Evolutionary conservation across 2,113 vertebrate genomes (phyloP), one percentile per base, ranked within the genome.

Genomic region (Chaenogobius annularis): DNA sequence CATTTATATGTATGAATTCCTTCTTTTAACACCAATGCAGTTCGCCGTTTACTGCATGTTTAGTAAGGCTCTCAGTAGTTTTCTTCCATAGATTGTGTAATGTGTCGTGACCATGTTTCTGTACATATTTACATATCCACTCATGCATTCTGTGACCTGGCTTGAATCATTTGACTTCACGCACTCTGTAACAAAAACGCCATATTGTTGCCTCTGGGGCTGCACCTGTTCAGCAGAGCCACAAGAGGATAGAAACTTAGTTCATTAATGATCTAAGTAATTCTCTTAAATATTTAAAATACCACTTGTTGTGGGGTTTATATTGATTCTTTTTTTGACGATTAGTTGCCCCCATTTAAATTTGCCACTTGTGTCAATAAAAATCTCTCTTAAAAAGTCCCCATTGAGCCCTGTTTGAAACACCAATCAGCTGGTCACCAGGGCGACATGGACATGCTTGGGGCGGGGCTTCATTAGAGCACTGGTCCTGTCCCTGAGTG

Each of bases 171-270:
- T 44, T 71, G 46, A 77, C 63, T 72, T 31, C n/a, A 37, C 55
- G 13, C 67, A 80, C 59, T 72, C 66, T 81, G 72, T 79, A 72
- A 72, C 83, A 77, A 48, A 35, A 35, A 40, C 26, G 72, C 75
- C 88, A 88, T 84, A 86, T 81, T 84, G 84, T 90, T 88, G 85
- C 90, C 88, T 68, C 84, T 69, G 82, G 88, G 83, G 80, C 81
- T 90, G 84, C 91, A 92, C 88, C 87, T 92, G 91, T 90, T 90
- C 81, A 72, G 61, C 83, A 67, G 83, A 77, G 86, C 87, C 86
- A 90, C 92, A 90, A 64, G 50, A 52, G 74, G 70, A 80, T 75
- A 83, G 71, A 11, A 65, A 52, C n/a, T 2, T 52, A 52, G 5
- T n/a, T 19, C n/a, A n/a, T n/a, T n/a, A n/a, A n/a, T n/a, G n/a